phyloP scores from a whole-genome alignment of 2,797 vertebrate species.

The Melanitta fusca region DNA sequence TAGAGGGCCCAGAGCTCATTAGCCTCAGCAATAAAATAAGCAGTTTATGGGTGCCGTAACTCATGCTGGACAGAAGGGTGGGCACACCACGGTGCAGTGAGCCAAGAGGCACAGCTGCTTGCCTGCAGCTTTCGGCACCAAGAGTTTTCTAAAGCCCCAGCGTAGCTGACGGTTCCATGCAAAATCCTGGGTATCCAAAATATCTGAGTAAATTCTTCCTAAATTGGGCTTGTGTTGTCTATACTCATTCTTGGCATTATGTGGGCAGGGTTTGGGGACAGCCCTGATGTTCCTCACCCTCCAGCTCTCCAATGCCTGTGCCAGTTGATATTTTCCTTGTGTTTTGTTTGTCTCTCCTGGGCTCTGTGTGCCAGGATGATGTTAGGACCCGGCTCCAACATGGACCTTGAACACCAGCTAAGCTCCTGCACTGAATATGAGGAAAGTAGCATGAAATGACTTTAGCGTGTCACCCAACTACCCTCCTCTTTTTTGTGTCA shows the following conservation, averaged over 20 bases:
- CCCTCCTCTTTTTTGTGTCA: not conserved
- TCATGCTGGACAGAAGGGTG: not conserved
- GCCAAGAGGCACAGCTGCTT: not conserved
- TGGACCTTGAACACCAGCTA: not conserved
- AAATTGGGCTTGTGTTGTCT: not conserved
- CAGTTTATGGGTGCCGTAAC: not conserved
- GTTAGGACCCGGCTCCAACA: not conserved
- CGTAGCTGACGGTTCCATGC: not conserved
- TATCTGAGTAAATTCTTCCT: not conserved
- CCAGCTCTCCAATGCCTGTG: not conserved
- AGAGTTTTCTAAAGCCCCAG: not conserved
- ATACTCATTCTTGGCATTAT: not conserved
- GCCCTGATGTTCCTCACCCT: not conserved
- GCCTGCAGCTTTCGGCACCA: not conserved
- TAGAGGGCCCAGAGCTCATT: not conserved
- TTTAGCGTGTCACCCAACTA: not conserved
- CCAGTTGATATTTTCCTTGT: too few relatives aligned
- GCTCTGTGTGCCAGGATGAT: not conserved
- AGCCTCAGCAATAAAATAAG: not conserved
- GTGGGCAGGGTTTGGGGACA: not conserved
- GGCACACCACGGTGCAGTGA: rapidly evolving
- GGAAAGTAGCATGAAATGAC: not conserved
- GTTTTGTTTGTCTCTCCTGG: rapidly evolving
- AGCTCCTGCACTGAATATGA: not conserved
- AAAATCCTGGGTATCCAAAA: not conserved